Conservation (phyloP, 92 coral and sea anemone species). For the Virgularia gustaviana region DNA sequence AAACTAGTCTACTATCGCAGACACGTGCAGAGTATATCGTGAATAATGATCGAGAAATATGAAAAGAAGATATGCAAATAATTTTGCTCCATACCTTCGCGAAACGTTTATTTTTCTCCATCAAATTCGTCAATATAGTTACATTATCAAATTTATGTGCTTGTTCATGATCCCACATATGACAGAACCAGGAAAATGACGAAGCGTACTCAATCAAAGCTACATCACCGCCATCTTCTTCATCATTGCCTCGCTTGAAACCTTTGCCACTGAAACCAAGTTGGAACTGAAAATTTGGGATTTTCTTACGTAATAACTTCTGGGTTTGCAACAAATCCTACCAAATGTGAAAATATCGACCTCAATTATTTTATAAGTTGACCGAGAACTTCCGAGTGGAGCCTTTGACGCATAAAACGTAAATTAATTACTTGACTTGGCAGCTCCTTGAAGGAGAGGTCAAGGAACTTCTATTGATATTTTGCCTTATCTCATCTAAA, state of each 20-base stretch:
- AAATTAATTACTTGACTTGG: too few relatives aligned
- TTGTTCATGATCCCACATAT: constrained; percentile 88
- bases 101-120: constrained; percentile 71
- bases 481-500: too few relatives aligned
- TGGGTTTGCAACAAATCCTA: constrained; percentile 85
- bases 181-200: constrained; percentile 92
- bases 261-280: constrained; percentile 93
- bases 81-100: constrained; percentile 66
- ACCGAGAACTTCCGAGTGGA: too few relatives aligned
- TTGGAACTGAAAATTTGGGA: constrained; percentile 87
- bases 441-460: too few relatives aligned
- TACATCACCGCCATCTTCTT: constrained; percentile 84
- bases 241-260: constrained; percentile 66
- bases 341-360: background rate
- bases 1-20: too few relatives aligned
- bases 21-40: too few relatives aligned
- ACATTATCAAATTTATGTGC: constrained; percentile 71
- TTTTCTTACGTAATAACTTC: constrained; percentile 60
- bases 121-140: constrained; percentile 61
- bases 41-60: background rate
- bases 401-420: too few relatives aligned
- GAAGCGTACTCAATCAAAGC: constrained; percentile 74
- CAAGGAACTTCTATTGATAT: too few relatives aligned
- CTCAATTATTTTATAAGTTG: too few relatives aligned
- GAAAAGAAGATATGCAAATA: background rate